Evolutionary conservation across 2,888 invertebrate species (phyloP).

Genomic region (Cheilosia impressa): DNA sequence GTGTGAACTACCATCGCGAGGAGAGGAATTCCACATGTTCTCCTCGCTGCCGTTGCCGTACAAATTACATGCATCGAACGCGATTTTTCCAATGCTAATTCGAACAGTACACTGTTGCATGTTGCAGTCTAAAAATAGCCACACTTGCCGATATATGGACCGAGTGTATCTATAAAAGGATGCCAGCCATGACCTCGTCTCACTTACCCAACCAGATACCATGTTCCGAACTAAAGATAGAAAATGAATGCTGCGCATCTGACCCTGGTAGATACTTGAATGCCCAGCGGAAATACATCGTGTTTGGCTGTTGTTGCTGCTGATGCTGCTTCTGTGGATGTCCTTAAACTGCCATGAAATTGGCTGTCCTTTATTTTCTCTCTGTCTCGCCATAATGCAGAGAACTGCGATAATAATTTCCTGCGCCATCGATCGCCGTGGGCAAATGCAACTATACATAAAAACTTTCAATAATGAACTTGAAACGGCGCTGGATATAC

Average conservation of each 20-base stretch:
- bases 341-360: conserved; percentile 40
- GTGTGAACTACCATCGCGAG: conserved; percentile 65
- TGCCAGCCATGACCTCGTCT: conserved; percentile 60
- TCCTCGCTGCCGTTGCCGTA: conserved; percentile 23
- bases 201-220: conserved; percentile 1
- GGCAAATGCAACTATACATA: background rate
- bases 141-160: conserved; percentile 29
- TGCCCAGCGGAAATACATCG: conserved; percentile 45
- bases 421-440: conserved; percentile 29
- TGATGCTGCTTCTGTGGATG: conserved; percentile 29
- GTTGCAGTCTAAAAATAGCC: conserved; percentile 46
- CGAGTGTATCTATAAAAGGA: conserved; percentile 58
- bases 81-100: conserved; percentile 66
- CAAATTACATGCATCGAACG: conserved; percentile 70
- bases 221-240: conserved; percentile 22
- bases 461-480: background rate
- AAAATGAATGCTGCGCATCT: conserved; percentile 1
- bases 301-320: conserved; percentile 35
- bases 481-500: background rate
- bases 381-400: conserved; percentile 45
- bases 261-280: conserved; percentile 52
- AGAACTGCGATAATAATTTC: conserved; percentile 34
- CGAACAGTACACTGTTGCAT: conserved; percentile 32
- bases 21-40: conserved; percentile 51
- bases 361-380: conserved; percentile 34